Evolutionary conservation across 2,888 invertebrate species (phyloP), one percentile per base, ranked within the genome.

Genomic region (Therioaphis trifolii): DNA sequence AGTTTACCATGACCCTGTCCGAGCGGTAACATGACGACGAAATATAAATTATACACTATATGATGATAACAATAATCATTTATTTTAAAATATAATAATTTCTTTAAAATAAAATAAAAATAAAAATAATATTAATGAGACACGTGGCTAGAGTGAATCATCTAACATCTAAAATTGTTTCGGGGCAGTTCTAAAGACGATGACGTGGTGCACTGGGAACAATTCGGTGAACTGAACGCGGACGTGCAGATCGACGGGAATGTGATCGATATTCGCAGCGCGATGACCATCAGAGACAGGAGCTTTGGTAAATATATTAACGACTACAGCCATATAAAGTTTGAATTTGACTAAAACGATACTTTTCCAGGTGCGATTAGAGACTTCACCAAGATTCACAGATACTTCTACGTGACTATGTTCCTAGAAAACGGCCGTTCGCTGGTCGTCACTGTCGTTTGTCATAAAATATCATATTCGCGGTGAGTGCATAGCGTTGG

Each of bases 131-230:
- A n/a, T n/a, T 27, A 43, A 24, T 7, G 9, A 29, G 27, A 14
- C 5, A n/a, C n/a, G 4, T 18, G 35, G 18, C 27, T 35, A 27
- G 15, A 11, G 21, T 27, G 27, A 5, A 29, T n/a, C n/a, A n/a
- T n/a, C n/a, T n/a, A n/a, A n/a, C n/a, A n/a, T n/a, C n/a, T n/a
- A n/a, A n/a, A n/a, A n/a, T n/a, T 12, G 1, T 35, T 52, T 15
- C n/a, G 18, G 27, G 29, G 11, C 24, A 82, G 80, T 61, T 72
- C 71, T n/a, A 71, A 21, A 71, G 79, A 82, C 24, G 9, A n/a
- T n/a, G n/a, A 71, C n/a, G 72, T 72, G 4, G 72, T 82, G 11
- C 80, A 82, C n/a, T 82, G 72, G 72, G 80, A 82, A 9, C 80
- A 82, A 29, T 72, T 82, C 35, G 80, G 80, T 14, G 11, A 14